A percentile compares a stretch with the other conserved stretches of the same genome.
Conservation (phyloP, 2,888 invertebrate genomes). For the Ligdia adustata region DNA sequence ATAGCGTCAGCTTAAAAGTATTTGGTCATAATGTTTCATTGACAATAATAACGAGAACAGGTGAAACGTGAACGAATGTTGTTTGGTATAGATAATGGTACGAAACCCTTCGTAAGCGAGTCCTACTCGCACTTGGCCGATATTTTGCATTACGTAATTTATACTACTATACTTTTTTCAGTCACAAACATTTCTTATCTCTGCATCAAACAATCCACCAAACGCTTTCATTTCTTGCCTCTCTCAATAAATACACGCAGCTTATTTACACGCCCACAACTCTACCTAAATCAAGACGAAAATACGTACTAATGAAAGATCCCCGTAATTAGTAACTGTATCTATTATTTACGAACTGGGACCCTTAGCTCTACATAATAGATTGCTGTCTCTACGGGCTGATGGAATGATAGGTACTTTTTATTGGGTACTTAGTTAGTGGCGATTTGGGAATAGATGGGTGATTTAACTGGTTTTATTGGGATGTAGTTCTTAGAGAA, state of each 20-base stretch:
- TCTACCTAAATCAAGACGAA: slow-evolving; percentile 38
- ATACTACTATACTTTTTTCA: too few species aligned
- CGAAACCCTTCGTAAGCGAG: too few species aligned
- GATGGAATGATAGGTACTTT: neutral
- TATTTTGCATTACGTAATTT: too few species aligned
- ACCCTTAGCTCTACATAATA: slow-evolving; percentile 22
- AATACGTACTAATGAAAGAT: slow-evolving; percentile 55
- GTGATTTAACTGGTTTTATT: neutral
- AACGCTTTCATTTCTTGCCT: too few species aligned
- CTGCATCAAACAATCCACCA: too few species aligned
- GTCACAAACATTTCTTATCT: too few species aligned
- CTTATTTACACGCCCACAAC: neutral
- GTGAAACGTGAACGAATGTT: too few species aligned
- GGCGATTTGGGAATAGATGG: neutral
- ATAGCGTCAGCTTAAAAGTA: too few species aligned
- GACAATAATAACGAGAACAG: too few species aligned
- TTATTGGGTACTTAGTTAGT: neutral
- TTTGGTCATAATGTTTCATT: too few species aligned
- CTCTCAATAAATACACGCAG: neutral
- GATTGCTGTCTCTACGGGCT: slow-evolving; percentile 14
- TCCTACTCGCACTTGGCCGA: too few species aligned
- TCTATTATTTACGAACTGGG: slow-evolving; percentile 61
- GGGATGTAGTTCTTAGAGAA: neutral
- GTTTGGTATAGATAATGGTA: too few species aligned
- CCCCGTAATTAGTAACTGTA: slow-evolving; percentile 60